phyloP scores from a whole-genome alignment of 2,797 vertebrate species.

The Acanthurus lineatus region DNA sequence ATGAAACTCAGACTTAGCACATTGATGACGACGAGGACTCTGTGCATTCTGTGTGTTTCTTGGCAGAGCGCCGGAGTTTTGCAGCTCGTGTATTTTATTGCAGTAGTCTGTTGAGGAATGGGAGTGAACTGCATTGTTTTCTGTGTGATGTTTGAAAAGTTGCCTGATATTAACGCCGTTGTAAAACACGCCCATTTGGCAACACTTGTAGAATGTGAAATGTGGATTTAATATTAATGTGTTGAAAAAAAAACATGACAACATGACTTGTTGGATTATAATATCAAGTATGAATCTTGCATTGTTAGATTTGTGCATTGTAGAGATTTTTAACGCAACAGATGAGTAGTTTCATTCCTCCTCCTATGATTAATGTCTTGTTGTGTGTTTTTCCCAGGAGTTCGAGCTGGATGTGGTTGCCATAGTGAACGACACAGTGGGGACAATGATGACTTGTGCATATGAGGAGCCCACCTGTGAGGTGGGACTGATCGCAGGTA shows the following conservation, averaged over 20 bases:
- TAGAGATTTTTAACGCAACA: not conserved
- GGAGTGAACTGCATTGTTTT: conserved; percentile 57
- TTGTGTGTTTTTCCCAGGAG: conserved; percentile 84
- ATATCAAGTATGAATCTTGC: conserved; percentile 25
- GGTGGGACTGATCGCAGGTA: conserved; percentile 97
- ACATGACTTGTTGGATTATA: not conserved
- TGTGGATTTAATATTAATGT: not conserved
- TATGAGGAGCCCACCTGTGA: conserved; percentile 98
- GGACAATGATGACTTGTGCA: conserved; percentile 99
- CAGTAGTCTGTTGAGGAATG: conserved; percentile 30
- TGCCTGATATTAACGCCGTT: conserved; percentile 35
- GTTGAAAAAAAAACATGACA: too few relatives aligned
- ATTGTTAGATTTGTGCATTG: not conserved
- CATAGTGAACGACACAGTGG: conserved; percentile 97
- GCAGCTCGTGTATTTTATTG: conserved; percentile 5
- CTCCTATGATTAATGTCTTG: not conserved
- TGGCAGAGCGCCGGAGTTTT: conserved; percentile 3
- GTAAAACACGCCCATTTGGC: not conserved
- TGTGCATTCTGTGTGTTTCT: conserved; percentile 10
- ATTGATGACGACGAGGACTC: not conserved
- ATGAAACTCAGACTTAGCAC: not conserved
- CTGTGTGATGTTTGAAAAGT: conserved; percentile 34
- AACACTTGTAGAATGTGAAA: not conserved
- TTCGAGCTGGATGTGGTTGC: conserved; percentile 98
- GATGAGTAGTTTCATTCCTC: not conserved